Base-by-base conservation (phyloP, 1,140 invertebrate species). In the Pseudoatta argentina region DNA sequence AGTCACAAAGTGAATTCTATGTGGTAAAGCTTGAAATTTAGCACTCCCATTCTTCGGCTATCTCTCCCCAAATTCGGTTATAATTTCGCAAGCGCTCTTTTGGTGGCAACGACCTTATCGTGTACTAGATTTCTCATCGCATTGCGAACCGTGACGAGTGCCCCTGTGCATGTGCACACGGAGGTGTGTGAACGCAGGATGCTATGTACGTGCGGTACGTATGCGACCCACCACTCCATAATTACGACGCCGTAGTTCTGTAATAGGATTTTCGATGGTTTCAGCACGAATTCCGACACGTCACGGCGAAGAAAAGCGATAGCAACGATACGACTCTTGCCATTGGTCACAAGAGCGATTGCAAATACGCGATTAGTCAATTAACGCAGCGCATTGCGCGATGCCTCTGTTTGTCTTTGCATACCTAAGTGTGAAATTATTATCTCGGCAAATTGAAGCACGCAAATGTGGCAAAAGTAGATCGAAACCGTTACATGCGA, bases 231-330 rank as follows among this genome's bases (percentile, higher is more conserved):
- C 57, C 72, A n/a, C 73, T 53, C 67, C 75, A 82, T 89, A 90
- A 90, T 90, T 89, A 89, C 89, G 48, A 67, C 57, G 48, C 55
- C 64, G 59, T 69, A 88, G 82, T 85, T 89, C 64, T 55, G 48
- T 90, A 89, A 90, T 90, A 72, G 86, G 88, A 90, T 90, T 90
- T 90, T 87, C 85, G 78, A 72, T 77, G 85, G 88, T 89, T 89
- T 87, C 79, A 85, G 48, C 73, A 53, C 18, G 66, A 87, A 87
- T 71, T 53, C 39, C 69, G 34, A 61, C 57, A 51, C n/a, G 51
- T 79, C 63, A 48, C 66, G 66, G 39, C 69, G 44, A 61, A 69
- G 75, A 67, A 73, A 83, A 75, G 73, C 86, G 67, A 86, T 86
- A 44, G 67, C 66, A 48, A 14, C 34, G 86, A 71, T 71, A 76